Conservation (phyloP, 2,113 vertebrate genomes). For the Rousettus leschenaultii region DNA sequence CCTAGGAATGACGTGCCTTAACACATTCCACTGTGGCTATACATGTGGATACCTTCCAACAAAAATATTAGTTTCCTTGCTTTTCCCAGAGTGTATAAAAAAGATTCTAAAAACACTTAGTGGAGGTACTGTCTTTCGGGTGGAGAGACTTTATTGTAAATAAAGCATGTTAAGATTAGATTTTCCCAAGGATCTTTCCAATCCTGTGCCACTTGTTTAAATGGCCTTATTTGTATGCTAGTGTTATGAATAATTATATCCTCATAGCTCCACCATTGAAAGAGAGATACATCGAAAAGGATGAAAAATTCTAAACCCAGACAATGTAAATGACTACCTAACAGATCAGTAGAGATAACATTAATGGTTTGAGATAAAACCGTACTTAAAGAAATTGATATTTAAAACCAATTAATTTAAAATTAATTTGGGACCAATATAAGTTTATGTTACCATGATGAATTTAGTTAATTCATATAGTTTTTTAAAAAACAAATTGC, state of each 20-base stretch:
- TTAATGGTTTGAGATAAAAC: neutral
- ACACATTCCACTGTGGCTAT: constrained; percentile 52
- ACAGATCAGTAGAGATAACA: neutral
- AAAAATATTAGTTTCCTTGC: constrained; percentile 61
- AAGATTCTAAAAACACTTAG: constrained; percentile 43
- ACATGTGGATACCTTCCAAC: constrained; percentile 51
- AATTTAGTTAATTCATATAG: neutral
- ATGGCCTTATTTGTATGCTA: constrained; percentile 35
- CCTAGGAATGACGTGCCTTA: constrained; percentile 5
- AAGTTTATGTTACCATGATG: neutral
- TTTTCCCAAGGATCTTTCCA: constrained; percentile 48
- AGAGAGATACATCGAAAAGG: neutral
- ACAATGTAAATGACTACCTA: neutral
- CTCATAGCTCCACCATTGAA: neutral
- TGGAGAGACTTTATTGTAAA: constrained; percentile 55
- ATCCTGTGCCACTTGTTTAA: constrained; percentile 15
- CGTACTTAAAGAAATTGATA: neutral
- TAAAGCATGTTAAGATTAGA: constrained; percentile 46
- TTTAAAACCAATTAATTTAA: constrained; percentile 31
- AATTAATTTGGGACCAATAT: neutral
- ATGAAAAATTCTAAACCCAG: constrained; percentile 35
- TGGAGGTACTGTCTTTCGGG: constrained; percentile 39
- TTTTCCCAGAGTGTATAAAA: constrained; percentile 58
- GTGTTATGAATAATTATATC: constrained; percentile 25
- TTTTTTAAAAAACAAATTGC: neutral